Base-by-base conservation (phyloP, 1,140 invertebrate species). In the Ceratina calcarata region DNA sequence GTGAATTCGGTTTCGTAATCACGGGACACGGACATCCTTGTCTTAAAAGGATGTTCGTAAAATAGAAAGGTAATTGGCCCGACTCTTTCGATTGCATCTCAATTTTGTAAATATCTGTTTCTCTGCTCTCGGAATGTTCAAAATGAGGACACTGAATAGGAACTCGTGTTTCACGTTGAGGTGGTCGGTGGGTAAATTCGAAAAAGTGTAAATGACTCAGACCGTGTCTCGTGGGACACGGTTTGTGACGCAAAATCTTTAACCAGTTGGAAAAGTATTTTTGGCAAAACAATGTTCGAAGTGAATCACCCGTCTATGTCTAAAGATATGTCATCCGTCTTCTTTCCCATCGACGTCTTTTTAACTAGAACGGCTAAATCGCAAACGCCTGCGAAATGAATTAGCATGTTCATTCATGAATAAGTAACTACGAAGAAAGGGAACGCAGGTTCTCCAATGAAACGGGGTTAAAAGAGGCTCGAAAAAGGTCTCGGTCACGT, bases 401-500 rank as follows among this genome's bases (percentile, higher is more conserved):
- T 45, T 45, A 45, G 37, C 37, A 45, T 45, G 37, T 10, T 45
- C 37, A 45, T 45, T 45, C 37, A 45, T 45, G 37, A 45, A 45
- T 45, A 45, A 7, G 37, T 45, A 45, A 45, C 37, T 45, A 45
- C 37, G 53, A 16, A 27, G 13, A 37, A n/a, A 53, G 32, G n/a
- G n/a, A 58, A 16, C 13, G 55, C 75, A 37, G 57, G 67, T 71
- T 45, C 67, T 18, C 22, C 45, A 18, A 53, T 24, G 32, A 61
- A 80, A 74, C 8, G 55, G 67, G 62, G 32, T 64, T 62, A 61
- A 75, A 75, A 78, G 73, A 68, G 45, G 37, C 8, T 27, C 16
- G 27, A 68, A 58, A 67, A 80, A 53, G 20, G 51, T 20, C 22
- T 8, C 20, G 16, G n/a, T 20, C 16, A 27, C 13, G 51, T 67